Evolutionary conservation across 2,113 vertebrate species (phyloP).

Genomic region (Pica pica): DNA sequence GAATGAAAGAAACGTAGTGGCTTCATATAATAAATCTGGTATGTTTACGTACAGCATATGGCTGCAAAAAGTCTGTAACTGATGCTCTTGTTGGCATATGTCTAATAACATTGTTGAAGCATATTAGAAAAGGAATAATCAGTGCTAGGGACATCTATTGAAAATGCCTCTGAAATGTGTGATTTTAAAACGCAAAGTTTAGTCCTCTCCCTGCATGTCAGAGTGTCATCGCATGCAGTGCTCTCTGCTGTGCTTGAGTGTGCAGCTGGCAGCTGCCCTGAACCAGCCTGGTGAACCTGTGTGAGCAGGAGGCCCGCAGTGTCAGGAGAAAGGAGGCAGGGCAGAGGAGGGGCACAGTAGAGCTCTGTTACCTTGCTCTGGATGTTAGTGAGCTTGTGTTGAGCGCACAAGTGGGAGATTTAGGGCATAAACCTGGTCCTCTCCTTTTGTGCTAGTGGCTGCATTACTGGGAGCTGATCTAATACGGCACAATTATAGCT

Average conservation of each 20-base stretch:
- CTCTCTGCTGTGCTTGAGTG: neutral
- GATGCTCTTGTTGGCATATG: neutral
- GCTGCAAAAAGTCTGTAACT: fast-evolving
- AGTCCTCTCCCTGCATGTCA: neutral
- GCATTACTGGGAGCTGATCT: neutral
- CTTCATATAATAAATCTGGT: neutral
- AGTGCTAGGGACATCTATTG: too few species aligned
- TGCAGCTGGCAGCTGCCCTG: neutral
- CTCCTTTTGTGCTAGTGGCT: neutral
- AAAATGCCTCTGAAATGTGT: neutral
- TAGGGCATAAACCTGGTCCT: neutral
- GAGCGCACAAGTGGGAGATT: neutral
- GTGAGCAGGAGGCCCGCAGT: fast-evolving
- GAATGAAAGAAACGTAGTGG: neutral
- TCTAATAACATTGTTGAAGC: neutral
- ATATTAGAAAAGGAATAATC: neutral
- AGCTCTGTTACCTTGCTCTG: too few species aligned
- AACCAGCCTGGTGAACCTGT: fast-evolving
- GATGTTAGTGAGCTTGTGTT: neutral
- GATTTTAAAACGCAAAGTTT: neutral
- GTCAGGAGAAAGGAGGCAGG: too few species aligned
- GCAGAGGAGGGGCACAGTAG: neutral
- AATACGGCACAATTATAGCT: neutral
- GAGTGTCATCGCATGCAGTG: neutral
- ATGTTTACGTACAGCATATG: neutral